Evolutionary conservation across 1,140 invertebrate species (phyloP).

Genomic region (Drosophila nasuta): DNA sequence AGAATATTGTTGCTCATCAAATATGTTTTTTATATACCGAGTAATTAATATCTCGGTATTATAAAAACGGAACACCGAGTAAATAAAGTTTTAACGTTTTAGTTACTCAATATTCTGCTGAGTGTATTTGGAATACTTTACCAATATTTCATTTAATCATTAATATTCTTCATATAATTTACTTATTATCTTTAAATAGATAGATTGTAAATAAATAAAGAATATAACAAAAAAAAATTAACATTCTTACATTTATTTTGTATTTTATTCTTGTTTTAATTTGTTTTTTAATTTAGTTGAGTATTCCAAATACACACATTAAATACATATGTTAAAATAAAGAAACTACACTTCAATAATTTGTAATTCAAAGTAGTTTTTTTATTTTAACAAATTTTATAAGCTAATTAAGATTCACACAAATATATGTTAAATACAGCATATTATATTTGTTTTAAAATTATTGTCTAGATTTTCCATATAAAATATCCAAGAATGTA

Average conservation of each 20-base stretch:
- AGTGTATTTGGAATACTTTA: conserved; percentile 41
- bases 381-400: neutral
- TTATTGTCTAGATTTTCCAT: too few relatives aligned
- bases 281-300: neutral
- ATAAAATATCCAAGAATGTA: too few relatives aligned
- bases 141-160: too few relatives aligned
- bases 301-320: conserved; percentile 29
- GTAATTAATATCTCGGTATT: conserved; percentile 26
- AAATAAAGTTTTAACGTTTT: conserved; percentile 1
- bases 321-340: neutral
- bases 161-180: neutral
- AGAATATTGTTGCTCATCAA: conserved; percentile 76
- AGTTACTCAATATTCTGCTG: conserved; percentile 2
- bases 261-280: neutral
- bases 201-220: neutral
- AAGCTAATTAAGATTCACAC: conserved; percentile 20
- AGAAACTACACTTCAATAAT: neutral
- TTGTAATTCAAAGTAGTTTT: neutral
- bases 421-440: neutral
- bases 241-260: too few relatives aligned
- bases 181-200: too few relatives aligned
- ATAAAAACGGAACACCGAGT: conserved; percentile 8
- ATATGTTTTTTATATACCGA: conserved; percentile 15
- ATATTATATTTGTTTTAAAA: too few relatives aligned
- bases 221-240: neutral